Base-by-base conservation (phyloP, 2,113 vertebrate species). In the Amia ocellicauda region DNA sequence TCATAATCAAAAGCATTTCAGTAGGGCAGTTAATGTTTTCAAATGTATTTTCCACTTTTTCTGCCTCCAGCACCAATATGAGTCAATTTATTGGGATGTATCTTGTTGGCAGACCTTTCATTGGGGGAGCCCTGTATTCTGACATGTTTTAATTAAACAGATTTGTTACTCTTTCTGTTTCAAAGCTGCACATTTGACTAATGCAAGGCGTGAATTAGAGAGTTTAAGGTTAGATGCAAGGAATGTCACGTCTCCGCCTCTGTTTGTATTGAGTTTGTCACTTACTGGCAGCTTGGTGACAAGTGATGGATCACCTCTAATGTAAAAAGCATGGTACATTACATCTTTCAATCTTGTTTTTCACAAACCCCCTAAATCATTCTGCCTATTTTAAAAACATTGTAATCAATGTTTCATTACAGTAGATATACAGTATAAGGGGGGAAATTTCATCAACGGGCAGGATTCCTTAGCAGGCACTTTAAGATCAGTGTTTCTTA, bases 261-360 rank as follows among this genome's bases (percentile, higher is more conserved):
- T 13, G 57, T 40, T 59, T 11, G 13, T 43, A 59, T 59, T 59
- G 57, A 59, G 57, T 59, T 59, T 59, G 57, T 59, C 57, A 59
- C 40, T 43, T 22, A 22, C 20, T 59, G 40, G 31, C 57, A 59
- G 36, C n/a, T 14, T 1, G 23, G n/a, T 59, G 57, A 42, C 57
- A 59, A 20, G 40, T 59, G 57, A 59, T 59, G 57, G 57, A 59
- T 59, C 36, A 59, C 57, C 22, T 40, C 57, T 59, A 59, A 59
- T 59, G 57, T 59, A 59, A 59, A 43, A 22, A 59, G 31, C 57
- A 59, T 42, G 36, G 11, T 59, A 59, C 57, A 42, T 59, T 59
- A 42, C 57, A 24, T 59, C 31, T 41, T 42, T 59, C 40, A 59
- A 59, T 59, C 57, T 43, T 22, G n/a, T 59, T 42, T 20, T 13